Base-by-base conservation (phyloP, 2,888 invertebrate species). In the Mystacides longicornis region DNA sequence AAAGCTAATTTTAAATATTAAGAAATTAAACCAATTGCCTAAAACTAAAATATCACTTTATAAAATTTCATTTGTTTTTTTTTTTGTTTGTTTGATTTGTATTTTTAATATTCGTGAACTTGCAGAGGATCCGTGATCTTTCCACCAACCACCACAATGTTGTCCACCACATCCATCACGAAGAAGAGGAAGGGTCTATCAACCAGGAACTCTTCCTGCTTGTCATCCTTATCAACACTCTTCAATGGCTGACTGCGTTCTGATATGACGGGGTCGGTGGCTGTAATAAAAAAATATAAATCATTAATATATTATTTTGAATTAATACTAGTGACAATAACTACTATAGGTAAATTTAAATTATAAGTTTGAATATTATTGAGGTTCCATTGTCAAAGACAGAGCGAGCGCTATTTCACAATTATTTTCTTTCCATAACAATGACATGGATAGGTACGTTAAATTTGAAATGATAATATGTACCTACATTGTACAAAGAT, bases 161-260 rank as follows among this genome's bases (percentile, higher is more conserved):
- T 75, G 60, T 80, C 79, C 49, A 78, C 67, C 23, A 73, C 73
- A 60, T 84, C 82, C 45, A 81, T 66, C 20, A 85, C 78, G 66
- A 80, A 84, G 69, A 82, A 85, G 54, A 81, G 68, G 69, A 84
- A 85, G 1, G 84, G 81, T 52, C 78, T 79, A 59, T 83, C 80
- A 1, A 82, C 76, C 51, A 70, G 72, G 64, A 83, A 74, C 16
- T 67, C 68, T 20, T 62, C 59, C 31, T 58, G 62, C 0, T 67
- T 60, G 62, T 16, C 43, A 23, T 22, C 23, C 16, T 52, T 49
- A 9, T 45, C 23, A 5, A 43, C 50, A 1, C 47, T 48, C 9
- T 22, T 23, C 2, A 59, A n/a, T 9, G 60, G 57, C 23, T 53
- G 37, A 42, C 57, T 60, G 18, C 55, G 22, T 45, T 60, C 60